Base-by-base conservation (phyloP, 2,888 invertebrate species). In the Cecidostiba fungosa region DNA sequence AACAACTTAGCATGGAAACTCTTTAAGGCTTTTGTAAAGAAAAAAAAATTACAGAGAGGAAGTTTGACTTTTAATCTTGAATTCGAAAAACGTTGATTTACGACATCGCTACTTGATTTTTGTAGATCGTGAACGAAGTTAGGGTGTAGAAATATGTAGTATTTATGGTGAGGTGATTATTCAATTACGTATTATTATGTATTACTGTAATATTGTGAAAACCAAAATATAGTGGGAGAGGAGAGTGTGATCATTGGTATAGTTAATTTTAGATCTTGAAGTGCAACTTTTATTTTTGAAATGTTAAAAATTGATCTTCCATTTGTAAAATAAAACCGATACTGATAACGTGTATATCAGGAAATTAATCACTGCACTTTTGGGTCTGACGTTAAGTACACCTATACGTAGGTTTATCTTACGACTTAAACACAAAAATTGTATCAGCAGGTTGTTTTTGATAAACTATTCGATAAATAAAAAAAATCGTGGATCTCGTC, bases 1-100 rank as follows among this genome's bases (percentile, higher is more conserved):
- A 85, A 88, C 85, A 86, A 88, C 86, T 88, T 89, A 88, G 89
- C 89, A 90, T 89, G 90, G 88, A 88, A 87, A 87, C 84, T 89
- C 86, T 85, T 77, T 85, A 87, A 70, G 69, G 74, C 76, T 74
- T 87, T 74, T 54, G 76, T 87, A 86, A 81, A 23, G 23, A 86
- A 66, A 80, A 86, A 86, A 66, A 80, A 86, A 82, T 88, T 88
- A 89, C 89, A n/a, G 88, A 89, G 89, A 90, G n/a, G n/a, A 90
- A 89, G 89, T 90, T 90, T 90, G 89, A 89, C 87, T 88, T 87
- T 86, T 10, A 70, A 82, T 80, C 70, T 54, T 82, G 77, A 72
- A 69, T 77, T 77, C 77, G 29, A 77, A 26, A 85, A 81, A 77
- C 69, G 14, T 80, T 82, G 39, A 76, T 16, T 73, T 62, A 50